Conservation (phyloP, 2,797 vertebrate genomes). For the Pseudocheirus occidentalis region DNA sequence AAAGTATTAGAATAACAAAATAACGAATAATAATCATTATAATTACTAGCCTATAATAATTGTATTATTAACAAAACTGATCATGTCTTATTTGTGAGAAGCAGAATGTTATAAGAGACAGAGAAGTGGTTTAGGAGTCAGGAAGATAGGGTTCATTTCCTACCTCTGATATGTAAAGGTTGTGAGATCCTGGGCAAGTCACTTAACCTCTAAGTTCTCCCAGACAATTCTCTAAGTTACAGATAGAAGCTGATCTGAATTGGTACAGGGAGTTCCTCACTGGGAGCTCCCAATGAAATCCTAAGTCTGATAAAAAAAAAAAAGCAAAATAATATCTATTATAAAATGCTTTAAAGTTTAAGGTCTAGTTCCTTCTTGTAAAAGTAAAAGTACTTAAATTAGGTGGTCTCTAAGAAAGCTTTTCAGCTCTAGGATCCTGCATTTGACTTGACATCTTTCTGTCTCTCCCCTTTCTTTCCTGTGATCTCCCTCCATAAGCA, state of each 20-base stretch:
- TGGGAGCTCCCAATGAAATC: not conserved
- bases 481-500: not conserved
- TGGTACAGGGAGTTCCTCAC: not conserved
- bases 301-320: not conserved
- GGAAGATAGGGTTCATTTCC: not conserved
- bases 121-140: not conserved
- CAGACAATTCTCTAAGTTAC: not conserved
- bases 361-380: not conserved
- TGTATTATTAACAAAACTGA: not conserved
- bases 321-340: not conserved
- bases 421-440: not conserved
- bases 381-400: not conserved
- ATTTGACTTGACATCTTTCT: not conserved
- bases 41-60: not conserved
- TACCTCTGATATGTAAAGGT: not conserved
- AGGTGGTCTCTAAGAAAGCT: not conserved
- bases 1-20: not conserved
- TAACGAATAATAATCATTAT: not conserved
- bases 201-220: not conserved
- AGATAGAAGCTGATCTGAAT: not conserved
- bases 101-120: not conserved
- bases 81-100: not conserved
- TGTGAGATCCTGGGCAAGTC: not conserved
- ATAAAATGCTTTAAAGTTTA: not conserved
- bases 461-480: not conserved